phyloP scores from a whole-genome alignment of 2,113 vertebrate genomes.

The Menidia beryllina region DNA sequence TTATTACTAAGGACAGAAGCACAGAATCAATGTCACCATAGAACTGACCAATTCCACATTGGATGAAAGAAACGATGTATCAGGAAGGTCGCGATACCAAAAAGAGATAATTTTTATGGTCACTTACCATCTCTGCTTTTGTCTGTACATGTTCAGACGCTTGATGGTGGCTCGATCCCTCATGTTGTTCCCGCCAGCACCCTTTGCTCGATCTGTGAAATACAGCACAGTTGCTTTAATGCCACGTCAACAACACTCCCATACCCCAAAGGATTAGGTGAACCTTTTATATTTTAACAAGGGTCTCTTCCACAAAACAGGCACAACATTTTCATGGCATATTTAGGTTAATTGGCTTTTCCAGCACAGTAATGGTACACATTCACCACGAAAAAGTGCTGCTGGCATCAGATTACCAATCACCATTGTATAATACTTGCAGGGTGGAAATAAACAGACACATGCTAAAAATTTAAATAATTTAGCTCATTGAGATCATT shows the following conservation, averaged over 20 bases:
- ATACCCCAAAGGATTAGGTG: too few relatives aligned
- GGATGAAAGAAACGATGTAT: background rate
- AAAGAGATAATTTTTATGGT: background rate
- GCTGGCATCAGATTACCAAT: too few relatives aligned
- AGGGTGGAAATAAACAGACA: too few relatives aligned
- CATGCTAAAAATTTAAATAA: too few relatives aligned
- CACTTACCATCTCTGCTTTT: constrained; percentile 93
- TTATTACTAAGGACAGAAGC: constrained; percentile 82
- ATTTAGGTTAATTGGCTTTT: too few relatives aligned
- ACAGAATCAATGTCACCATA: background rate
- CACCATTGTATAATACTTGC: too few relatives aligned
- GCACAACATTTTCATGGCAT: too few relatives aligned
- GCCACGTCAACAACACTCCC: background rate
- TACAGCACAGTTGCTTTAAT: background rate
- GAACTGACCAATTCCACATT: background rate
- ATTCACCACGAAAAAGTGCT: too few relatives aligned
- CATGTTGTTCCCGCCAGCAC: constrained; percentile 91
- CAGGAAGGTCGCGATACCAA: background rate
- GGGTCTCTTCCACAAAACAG: too few relatives aligned
- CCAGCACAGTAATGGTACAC: too few relatives aligned
- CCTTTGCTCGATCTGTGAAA: constrained; percentile 88
- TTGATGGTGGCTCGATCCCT: constrained; percentile 94
- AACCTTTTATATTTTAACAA: too few relatives aligned
- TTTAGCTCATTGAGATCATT: too few relatives aligned
- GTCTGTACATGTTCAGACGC: constrained; percentile 97